These are phyloP conservation scores for Manis javanica DNA, from an alignment of 2,797 vertebrate genomes.

Conservation along the genomic window DNA sequence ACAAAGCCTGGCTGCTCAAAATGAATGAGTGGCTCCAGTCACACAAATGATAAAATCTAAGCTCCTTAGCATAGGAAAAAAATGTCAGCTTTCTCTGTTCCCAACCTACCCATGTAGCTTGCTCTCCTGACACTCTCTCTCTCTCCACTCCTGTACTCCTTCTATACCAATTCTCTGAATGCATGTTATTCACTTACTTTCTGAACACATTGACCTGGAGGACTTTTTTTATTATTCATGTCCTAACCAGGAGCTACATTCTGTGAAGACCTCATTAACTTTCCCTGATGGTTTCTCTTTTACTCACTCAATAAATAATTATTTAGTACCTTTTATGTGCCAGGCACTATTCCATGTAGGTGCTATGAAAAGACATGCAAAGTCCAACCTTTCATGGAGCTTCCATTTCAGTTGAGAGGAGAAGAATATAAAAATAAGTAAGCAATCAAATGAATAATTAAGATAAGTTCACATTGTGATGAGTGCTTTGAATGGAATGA, in stretches of 20 bases:
- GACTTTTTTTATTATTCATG: not conserved
- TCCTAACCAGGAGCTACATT: not conserved
- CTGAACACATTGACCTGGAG: not conserved
- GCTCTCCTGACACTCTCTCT: not conserved
- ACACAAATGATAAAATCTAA: not conserved
- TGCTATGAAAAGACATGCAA: not conserved
- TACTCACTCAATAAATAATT: slow-evolving; percentile 22
- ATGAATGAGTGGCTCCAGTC: not conserved
- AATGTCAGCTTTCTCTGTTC: not conserved
- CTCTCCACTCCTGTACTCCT: not conserved
- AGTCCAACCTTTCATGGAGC: not conserved
- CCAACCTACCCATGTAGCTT: not conserved
- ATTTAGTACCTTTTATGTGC: not conserved
- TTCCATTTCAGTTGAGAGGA: not conserved
- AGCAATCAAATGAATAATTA: not conserved
- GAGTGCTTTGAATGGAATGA: not conserved
- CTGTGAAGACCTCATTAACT: not conserved
- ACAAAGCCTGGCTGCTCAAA: not conserved
- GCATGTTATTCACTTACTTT: not conserved
- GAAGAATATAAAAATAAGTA: not conserved
- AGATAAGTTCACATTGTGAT: not conserved
- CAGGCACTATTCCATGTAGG: not conserved
- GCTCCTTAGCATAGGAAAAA: not conserved
- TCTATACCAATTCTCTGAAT: not conserved
- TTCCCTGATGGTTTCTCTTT: not conserved